Conservation (phyloP, 2,113 vertebrate genomes). For the Ranitomeya variabilis region DNA sequence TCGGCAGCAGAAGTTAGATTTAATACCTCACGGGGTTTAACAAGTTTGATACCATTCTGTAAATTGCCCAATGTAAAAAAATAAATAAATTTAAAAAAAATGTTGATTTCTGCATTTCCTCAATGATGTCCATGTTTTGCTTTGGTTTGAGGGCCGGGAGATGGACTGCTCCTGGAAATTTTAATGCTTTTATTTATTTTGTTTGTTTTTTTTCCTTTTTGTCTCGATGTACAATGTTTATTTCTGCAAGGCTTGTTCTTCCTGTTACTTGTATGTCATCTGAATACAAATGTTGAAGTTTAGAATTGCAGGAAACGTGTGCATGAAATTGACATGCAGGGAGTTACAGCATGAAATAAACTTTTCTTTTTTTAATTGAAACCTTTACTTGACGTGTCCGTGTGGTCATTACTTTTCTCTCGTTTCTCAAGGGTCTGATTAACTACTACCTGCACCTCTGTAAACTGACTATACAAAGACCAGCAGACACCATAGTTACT, state of each 20-base stretch:
- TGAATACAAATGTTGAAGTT: conserved; percentile 56
- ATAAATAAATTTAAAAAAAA: no score
- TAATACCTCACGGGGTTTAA: conserved; percentile 19
- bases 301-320: conserved; percentile 58
- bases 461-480: background rate
- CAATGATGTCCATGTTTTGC: conserved; percentile 16
- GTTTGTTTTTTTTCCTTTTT: background rate
- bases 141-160: conserved; percentile 41
- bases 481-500: background rate
- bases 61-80: conserved; percentile 5
- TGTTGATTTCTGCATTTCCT: conserved; percentile 29
- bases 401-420: conserved; percentile 40
- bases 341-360: conserved; percentile 64
- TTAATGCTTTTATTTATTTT: conserved; percentile 3
- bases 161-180: conserved; percentile 31
- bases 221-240: conserved; percentile 52
- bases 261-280: conserved; percentile 57
- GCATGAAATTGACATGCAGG: conserved; percentile 63
- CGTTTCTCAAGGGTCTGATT: background rate
- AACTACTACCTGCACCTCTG: background rate
- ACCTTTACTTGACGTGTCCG: conserved; percentile 44
- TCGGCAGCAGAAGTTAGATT: background rate
- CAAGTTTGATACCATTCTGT: background rate
- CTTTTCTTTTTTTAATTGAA: conserved; percentile 62
- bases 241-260: conserved; percentile 58